Evolutionary conservation across 1,140 invertebrate species (phyloP), one percentile per base, ranked within the genome.

Genomic region (Luehdorfia chinensis): DNA sequence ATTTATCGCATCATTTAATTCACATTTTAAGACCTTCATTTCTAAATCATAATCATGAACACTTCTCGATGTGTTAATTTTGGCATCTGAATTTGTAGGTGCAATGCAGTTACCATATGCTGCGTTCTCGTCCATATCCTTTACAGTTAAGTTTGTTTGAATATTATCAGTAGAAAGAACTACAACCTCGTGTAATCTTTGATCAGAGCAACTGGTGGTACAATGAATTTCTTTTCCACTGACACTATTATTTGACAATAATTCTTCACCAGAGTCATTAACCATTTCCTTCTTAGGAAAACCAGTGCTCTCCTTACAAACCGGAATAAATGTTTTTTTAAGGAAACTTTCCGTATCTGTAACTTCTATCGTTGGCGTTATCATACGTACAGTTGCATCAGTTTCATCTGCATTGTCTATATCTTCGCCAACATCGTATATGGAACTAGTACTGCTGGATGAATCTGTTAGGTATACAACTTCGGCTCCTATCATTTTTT

Each of bases 401-500:
- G 68, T 75, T 34, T 81, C 72, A 19, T 77, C 61, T 14, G 61
- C 59, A 32, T 79, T 73, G 51, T 78, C 81, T 19, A 41, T 54
- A 36, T 80, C 77, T 41, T 87, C 75, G 44, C 59, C 75, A 19
- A 69, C 55, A 19, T 85, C 77, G 36, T 87, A 75, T 36, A 87
- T 61, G 19, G 87, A 87, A 64, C 86, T 87, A 16, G 84, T 87
- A 41, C 85, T 87, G 48, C 83, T 86, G 2, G 87, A 87, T 3
- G 83, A 84, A 58, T 88, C 85, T 34, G 87, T 87, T 27, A 87
- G 59, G 60, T 87, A 88, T 14, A 87, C 86, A 19, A 87, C 61
- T 69, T 87, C 85, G 18, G 85, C 86, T 5, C 85, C 85, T 13
- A 73, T 75, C 43, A 87, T 66, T 56, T 72, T 72, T 67, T 87